Base-by-base conservation (phyloP, 2,113 vertebrate genomes). In the Hydropotes inermis region DNA sequence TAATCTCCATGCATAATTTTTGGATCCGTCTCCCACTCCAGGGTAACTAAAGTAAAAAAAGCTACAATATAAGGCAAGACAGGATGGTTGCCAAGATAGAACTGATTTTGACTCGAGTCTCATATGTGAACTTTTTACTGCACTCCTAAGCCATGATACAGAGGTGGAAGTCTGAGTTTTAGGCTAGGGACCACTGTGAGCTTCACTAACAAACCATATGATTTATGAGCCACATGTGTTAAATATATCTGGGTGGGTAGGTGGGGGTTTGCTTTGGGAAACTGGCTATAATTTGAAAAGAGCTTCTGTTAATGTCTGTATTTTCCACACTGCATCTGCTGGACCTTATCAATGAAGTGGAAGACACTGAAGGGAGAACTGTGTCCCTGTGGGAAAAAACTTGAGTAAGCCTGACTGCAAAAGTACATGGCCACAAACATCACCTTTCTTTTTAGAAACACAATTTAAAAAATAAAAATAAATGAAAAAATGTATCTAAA, bases 131-230 rank as follows among this genome's bases (percentile, higher is more conserved):
- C 33, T 33, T 81, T 52, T 82, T 97, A 60, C 76, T 95, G 52
- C 60, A 58, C 15, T 96, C 10, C 50, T 33, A 55, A 76, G 6
- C 7, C 11, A 95, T 89, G 96, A 25, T 33, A 1, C 3, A 1
- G 33, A 15, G 76, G 88, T 97, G 88, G n/a, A 9, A 2, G 13
- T 85, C 14, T n/a, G 28, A 88, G 28, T 85, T 97, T 97, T 78
- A 96, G 96, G 61, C 96, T 33, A 61, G n/a, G 30, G 58, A 95
- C 61, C 0, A 15, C 30, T 87, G 1, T 61, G 54, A 3, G 85
- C 97, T 97, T 97, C 4, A 39, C 67, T 90, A 93, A 9, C 83
- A 54, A 61, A 43, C 96, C 96, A 95, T 91, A 36, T 94, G 95
- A 76, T 15, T 94, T 88, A 64, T 87, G 74, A 97, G 89, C 60